Base-by-base conservation (phyloP, 2,113 vertebrate genomes). In the Motacilla alba region DNA sequence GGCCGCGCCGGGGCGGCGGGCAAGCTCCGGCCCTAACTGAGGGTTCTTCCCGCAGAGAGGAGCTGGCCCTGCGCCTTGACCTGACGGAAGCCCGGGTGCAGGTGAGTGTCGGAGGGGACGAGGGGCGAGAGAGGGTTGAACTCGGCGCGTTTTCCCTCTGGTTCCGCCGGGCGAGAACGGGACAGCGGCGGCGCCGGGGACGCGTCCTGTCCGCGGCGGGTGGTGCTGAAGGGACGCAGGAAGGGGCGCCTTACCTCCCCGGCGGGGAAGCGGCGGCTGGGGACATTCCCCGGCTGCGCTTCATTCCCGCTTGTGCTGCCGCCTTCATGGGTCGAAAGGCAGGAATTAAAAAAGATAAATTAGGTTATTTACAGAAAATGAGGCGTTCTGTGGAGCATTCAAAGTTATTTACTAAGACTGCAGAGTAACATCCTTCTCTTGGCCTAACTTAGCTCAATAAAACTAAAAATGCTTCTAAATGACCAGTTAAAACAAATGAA, bases 21-120 rank as follows among this genome's bases (percentile, higher is more conserved):
- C 69, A 0, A 16, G 70, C 62, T 41, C n/a, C 63, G 67, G 81
- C n/a, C 46, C 60, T 93, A 58, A 91, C 78, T 24, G 14, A 63
- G 88, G 11, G 84, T 91, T 59, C 87, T 64, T 66, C 87, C 74
- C 83, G 58, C 96, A 98, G 98, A 79, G 97, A 98, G 89, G 97
- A 98, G 94, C 93, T 98, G 80, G 98, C 98, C 13, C 39, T 95
- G 91, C 96, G 97, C 37, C 94, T 98, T 22, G 96, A 97, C 73
- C 91, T 98, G 74, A 98, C 97, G 14, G 98, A 98, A 91, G 97
- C 97, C 37, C 96, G 97, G 56, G 97, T 98, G 27, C 98, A 98
- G 97, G 98, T 98, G 95, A 90, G 95, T 70, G 47, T 43, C n/a
- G 26, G 28, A 56, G 53, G n/a, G 28, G 28, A 1, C 16, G 19